A percentile compares a stretch with the other conserved stretches of the same genome.
Evolutionary conservation across 2,888 invertebrate species (phyloP).

Genomic region (Baccha elongata): DNA sequence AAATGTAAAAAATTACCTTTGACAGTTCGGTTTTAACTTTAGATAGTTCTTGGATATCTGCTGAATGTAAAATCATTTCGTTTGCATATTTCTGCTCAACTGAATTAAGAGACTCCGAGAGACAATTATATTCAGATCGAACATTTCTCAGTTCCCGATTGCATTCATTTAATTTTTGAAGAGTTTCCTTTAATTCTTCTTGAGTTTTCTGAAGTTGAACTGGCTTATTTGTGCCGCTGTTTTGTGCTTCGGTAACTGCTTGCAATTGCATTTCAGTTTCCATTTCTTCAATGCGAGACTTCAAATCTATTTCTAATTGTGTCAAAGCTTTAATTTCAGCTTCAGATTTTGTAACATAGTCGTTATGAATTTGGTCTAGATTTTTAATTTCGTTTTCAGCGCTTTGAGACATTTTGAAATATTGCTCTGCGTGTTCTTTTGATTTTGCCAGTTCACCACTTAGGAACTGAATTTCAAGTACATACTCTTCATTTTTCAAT

Average conservation of each 20-base stretch:
- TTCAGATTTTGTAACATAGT: conserved; percentile 85
- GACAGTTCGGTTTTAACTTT: conserved; percentile 86
- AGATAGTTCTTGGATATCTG: conserved; percentile 87
- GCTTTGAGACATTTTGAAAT: conserved; percentile 91
- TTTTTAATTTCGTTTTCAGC: conserved; percentile 90
- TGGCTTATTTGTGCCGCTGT: conserved; percentile 83
- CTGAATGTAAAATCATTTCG: conserved; percentile 90
- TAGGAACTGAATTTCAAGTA: conserved; percentile 87
- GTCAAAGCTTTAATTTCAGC: conserved; percentile 83
- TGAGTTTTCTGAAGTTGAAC: conserved; percentile 85
- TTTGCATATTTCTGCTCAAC: conserved; percentile 91
- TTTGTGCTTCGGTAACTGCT: conserved; percentile 85
- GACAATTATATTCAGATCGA: conserved; percentile 85
- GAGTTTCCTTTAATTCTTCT: conserved; percentile 85
- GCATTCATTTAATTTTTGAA: conserved; percentile 84
- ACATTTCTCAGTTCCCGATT: conserved; percentile 86
- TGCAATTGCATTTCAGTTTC: conserved; percentile 88
- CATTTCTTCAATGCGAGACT: conserved; percentile 86
- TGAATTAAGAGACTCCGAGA: conserved; percentile 86
- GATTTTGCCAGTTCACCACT: conserved; percentile 88
- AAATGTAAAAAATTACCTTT: conserved; percentile 80
- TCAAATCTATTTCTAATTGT: conserved; percentile 83
- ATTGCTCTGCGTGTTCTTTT: conserved; percentile 91
- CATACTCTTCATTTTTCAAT: conserved; percentile 85
- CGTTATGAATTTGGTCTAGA: conserved; percentile 85